These are phyloP conservation scores for Chondrosia reniformis DNA, from an alignment of 37 sponge, comb jelly and placozoan species.

Conservation along the genomic window DNA sequence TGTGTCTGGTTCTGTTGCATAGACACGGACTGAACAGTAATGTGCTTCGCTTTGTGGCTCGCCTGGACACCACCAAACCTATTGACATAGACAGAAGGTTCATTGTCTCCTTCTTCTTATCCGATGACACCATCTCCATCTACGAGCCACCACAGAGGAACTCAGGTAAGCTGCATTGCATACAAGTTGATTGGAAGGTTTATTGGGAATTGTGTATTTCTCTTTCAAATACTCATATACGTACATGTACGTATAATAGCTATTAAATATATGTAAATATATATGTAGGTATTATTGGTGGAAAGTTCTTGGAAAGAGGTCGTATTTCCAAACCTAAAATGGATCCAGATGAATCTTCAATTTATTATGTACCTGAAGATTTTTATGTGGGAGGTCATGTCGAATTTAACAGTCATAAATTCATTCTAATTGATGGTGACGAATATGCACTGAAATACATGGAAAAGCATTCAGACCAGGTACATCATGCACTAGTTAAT, in stretches of 20 bases:
- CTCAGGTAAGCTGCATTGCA: too few relatives aligned
- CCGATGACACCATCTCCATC: conserved; percentile 91
- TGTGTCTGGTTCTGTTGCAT: not conserved
- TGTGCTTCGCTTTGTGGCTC: conserved; percentile 88
- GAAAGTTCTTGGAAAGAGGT: conserved; percentile 86
- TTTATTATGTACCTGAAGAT: conserved; percentile 77
- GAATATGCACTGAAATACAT: conserved; percentile 95
- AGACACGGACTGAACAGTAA: conserved; percentile 95
- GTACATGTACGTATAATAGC: not conserved
- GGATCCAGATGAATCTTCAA: conserved; percentile 28
- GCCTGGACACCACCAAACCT: conserved; percentile 79
- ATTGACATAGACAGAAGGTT: conserved; percentile 93
- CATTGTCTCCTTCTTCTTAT: conserved; percentile 88
- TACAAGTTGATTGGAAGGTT: too few relatives aligned
- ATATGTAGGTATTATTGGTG: conserved; percentile 80
- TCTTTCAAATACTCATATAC: not conserved
- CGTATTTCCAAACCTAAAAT: conserved; percentile 52
- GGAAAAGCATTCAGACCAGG: conserved; percentile 73
- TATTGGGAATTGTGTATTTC: not conserved
- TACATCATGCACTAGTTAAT: not conserved
- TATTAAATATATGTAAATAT: not conserved
- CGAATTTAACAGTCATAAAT: conserved; percentile 75
- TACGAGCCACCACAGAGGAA: conserved; percentile 94
- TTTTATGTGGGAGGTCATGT: conserved; percentile 80
- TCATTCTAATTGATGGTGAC: conserved; percentile 86